Conservation (phyloP, 1,140 invertebrate species). For the Aphelinus atriplicis region DNA sequence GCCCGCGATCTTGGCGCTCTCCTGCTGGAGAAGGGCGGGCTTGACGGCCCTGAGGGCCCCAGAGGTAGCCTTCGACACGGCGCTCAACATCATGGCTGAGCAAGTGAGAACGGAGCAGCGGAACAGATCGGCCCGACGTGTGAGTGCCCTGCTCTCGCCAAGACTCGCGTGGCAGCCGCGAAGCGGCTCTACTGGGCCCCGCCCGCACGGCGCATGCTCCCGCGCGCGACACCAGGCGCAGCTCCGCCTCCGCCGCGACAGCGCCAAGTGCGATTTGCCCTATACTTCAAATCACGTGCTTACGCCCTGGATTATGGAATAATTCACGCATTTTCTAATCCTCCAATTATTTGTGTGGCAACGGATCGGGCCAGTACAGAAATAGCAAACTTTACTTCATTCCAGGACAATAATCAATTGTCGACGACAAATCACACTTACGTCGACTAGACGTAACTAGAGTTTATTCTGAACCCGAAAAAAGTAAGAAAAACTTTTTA, state of each 20-base stretch:
- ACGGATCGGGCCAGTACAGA: too few relatives aligned
- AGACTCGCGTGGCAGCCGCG: too few relatives aligned
- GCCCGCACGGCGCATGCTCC: neutral
- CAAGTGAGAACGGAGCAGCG: constrained; percentile 56
- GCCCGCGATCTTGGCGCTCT: constrained; percentile 67
- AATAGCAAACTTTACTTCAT: too few relatives aligned
- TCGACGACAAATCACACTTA: too few relatives aligned
- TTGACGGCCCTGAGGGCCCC: constrained; percentile 71
- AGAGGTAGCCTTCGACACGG: constrained; percentile 69
- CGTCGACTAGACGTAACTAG: too few relatives aligned
- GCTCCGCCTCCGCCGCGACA: neutral
- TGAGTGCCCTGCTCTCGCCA: neutral
- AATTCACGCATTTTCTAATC: too few relatives aligned
- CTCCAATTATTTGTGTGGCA: too few relatives aligned
- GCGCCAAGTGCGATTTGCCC: neutral
- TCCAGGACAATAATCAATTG: too few relatives aligned
- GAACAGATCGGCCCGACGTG: constrained; percentile 40
- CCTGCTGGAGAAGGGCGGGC: constrained; percentile 68
- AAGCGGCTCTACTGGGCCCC: neutral
- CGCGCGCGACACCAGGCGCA: neutral
- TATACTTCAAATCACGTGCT: neutral
- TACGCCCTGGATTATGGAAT: too few relatives aligned
- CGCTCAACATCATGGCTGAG: constrained; percentile 72
- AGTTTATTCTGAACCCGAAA: too few relatives aligned
- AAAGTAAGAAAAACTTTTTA: too few relatives aligned